Percentiles rank a stretch among this genome's conserved stretches.
Conservation (phyloP, 2,797 vertebrate species). For the Enoplosus armatus region DNA sequence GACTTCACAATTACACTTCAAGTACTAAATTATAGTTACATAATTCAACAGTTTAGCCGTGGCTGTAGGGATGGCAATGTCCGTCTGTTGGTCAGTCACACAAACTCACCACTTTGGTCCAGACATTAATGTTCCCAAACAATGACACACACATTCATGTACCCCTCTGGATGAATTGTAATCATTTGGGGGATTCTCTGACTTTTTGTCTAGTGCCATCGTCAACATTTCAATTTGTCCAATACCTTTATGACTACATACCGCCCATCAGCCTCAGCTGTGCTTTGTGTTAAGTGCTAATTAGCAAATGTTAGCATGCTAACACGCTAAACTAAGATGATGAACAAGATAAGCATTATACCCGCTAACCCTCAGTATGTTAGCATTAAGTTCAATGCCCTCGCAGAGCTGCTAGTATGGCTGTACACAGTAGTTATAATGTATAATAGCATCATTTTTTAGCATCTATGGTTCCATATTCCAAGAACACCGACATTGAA, state of each 20-base stretch:
- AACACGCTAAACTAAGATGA: background rate
- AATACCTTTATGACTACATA: background rate
- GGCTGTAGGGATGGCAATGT: too few species aligned
- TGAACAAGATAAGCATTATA: background rate
- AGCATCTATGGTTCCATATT: background rate
- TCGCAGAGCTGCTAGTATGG: background rate
- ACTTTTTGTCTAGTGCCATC: background rate
- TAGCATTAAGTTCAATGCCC: background rate
- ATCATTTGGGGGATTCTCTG: background rate
- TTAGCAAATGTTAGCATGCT: background rate
- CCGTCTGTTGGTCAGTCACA: too few species aligned
- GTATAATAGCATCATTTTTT: background rate
- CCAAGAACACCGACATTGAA: background rate
- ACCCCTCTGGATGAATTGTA: background rate
- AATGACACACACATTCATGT: background rate
- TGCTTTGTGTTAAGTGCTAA: background rate
- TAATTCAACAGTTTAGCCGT: background rate
- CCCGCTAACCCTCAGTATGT: background rate
- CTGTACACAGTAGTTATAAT: background rate
- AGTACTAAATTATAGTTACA: background rate
- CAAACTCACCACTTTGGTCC: too few species aligned
- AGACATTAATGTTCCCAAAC: background rate
- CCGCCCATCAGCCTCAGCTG: background rate
- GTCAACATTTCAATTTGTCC: background rate
- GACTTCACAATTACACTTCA: background rate